Base-by-base conservation (phyloP, 2,797 vertebrate species). In the Melanotaenia boesemani region DNA sequence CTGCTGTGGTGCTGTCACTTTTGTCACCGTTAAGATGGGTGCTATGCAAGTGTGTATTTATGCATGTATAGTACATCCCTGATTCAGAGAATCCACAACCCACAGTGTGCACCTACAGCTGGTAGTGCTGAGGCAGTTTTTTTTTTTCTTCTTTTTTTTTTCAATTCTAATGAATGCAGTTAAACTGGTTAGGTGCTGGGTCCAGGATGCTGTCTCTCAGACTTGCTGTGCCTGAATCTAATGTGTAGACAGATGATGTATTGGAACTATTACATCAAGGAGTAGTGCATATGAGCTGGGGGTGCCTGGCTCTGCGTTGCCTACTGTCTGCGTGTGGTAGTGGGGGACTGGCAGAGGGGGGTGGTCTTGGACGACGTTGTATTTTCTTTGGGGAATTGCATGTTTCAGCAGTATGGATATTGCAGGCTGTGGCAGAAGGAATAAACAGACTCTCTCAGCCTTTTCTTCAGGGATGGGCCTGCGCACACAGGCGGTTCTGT, bases 371-470 rank as follows among this genome's bases (percentile, higher is more conserved):
- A 82, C 71, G 77, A 77, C 76, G 75, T 70, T 82, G 81, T 85
- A 74, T 90, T 91, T 88, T 86, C 91, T 89, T 90, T 83, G 67
- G 93, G 91, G 92, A 93, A 92, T 93, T 90, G 91, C 74, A 28
- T 89, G 88, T 90, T 92, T 92, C 91, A 93, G 90, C 90, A 86
- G 83, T 90, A 91, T 92, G 90, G 89, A 92, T 93, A 91, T 90
- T 90, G 90, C 91, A 86, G 74, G 82, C 87, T 62, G 90, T 88
- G 88, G 91, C 86, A 91, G 89, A 90, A 88, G 89, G 88, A 91
- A 90, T 92, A 92, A 92, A 94, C 91, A 93, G 90, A 86, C 87
- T 90, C 80, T 84, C 80, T 87, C 80, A 86, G 77, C 55, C 71
- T 63, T 83, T 86, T 77, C 89, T 91, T 90, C 82, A 75, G 91